A percentile compares a stretch with the other conserved stretches of the same genome.
phyloP scores from a whole-genome alignment of 2,888 invertebrate genomes.

The Drosophila histrio region DNA sequence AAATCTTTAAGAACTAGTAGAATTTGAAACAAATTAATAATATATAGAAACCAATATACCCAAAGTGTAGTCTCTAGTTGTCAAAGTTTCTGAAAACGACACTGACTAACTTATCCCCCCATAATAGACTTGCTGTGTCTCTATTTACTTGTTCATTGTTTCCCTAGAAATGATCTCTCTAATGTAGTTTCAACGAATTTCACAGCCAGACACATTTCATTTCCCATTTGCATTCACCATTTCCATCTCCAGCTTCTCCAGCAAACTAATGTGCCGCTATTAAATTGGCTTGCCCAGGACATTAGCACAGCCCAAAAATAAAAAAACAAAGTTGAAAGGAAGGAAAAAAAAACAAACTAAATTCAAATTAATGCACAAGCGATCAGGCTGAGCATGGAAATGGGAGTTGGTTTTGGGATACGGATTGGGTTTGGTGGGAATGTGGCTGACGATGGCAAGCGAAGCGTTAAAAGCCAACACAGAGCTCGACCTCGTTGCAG shows the following conservation, averaged over 20 bases:
- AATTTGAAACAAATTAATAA: too few relatives aligned
- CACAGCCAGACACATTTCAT: constrained; percentile 23
- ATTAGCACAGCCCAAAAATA: constrained; percentile 46
- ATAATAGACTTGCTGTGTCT: background rate
- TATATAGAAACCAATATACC: too few relatives aligned
- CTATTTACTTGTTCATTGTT: background rate
- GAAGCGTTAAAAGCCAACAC: constrained; percentile 63
- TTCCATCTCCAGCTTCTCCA: background rate
- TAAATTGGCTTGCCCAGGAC: constrained; percentile 66
- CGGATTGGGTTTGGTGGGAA: background rate
- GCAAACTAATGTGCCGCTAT: constrained; percentile 59
- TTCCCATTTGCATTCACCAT: constrained; percentile 34
- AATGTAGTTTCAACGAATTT: constrained; percentile 13
- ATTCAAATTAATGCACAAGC: constrained; percentile 66
- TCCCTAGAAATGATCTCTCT: background rate
- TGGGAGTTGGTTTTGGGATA: background rate
- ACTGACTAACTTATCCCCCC: too few relatives aligned
- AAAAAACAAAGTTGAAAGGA: constrained; percentile 9
- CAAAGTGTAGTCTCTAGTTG: too few relatives aligned
- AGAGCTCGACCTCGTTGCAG: constrained; percentile 56
- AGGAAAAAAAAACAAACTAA: constrained; percentile 34
- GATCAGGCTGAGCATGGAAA: constrained; percentile 32
- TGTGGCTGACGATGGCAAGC: constrained; percentile 41
- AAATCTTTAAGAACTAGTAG: background rate
- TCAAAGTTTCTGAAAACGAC: too few relatives aligned